These are phyloP conservation scores for Drosophila tripunctata DNA, from an alignment of 2,888 invertebrate species.

Conservation along the genomic window DNA sequence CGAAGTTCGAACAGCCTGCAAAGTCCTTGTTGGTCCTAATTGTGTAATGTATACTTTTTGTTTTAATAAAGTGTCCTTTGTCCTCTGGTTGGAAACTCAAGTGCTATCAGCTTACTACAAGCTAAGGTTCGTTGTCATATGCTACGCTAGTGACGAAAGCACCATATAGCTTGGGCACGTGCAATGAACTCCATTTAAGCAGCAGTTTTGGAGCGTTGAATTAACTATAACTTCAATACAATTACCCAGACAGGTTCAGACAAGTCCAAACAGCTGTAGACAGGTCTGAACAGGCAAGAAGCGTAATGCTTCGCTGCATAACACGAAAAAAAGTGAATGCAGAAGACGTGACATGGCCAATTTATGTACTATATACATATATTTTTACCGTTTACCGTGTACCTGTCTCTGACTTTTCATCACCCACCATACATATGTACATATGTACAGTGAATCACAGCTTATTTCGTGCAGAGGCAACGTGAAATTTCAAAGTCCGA, in stretches of 20 bases:
- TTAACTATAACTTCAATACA: conserved; percentile 26
- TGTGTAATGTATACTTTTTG: conserved; percentile 50
- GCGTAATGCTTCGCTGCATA: conserved; percentile 9
- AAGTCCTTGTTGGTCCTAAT: conserved; percentile 14
- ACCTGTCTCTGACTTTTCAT: neutral
- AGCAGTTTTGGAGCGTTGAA: conserved; percentile 16
- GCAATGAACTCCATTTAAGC: conserved; percentile 52
- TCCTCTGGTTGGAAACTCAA: conserved; percentile 2
- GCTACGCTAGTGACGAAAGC: neutral
- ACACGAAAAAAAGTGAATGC: conserved; percentile 37
- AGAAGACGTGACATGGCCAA: conserved; percentile 9
- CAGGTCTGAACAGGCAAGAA: conserved; percentile 14
- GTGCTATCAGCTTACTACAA: conserved; percentile 45
- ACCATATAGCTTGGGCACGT: conserved; percentile 45
- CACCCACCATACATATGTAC: too few species aligned
- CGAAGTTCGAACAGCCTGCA: neutral
- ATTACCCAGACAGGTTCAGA: conserved; percentile 39
- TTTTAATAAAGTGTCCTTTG: conserved; percentile 20
- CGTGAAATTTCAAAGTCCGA: too few species aligned
- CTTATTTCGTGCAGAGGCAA: too few species aligned
- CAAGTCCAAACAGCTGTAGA: conserved; percentile 24
- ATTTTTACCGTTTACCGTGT: conserved; percentile 1
- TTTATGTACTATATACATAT: too few species aligned
- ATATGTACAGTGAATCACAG: too few species aligned
- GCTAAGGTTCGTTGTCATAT: conserved; percentile 11